Evolutionary conservation across 1,140 invertebrate species (phyloP), one percentile per base, ranked within the genome.

Genomic region (Whitmania pigra): DNA sequence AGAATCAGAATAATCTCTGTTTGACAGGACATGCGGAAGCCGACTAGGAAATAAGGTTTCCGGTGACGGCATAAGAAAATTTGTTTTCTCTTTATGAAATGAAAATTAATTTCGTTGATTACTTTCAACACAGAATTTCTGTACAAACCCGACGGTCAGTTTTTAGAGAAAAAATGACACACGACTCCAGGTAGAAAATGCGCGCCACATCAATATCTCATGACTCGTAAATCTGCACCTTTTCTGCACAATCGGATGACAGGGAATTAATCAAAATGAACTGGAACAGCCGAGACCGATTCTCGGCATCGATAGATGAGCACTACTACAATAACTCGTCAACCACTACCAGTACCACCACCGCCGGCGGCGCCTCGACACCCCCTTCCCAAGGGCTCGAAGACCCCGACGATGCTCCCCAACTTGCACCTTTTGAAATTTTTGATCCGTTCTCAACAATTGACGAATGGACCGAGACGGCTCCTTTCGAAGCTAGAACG

Each of bases 381-480:
- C 22, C 11, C 11, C 22, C 29, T 13, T 13, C 57, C 11, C 29
- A 1, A n/a, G 57, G 11, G 9, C 22, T 7, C 11, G 18, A 25
- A 1, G 11, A 63, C 3, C 11, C 22, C 29, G 11, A 15, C 57
- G 22, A 31, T 20, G 29, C 2, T 11, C 9, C 9, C 29, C 22
- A 63, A 22, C 11, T 20, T 25, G 1, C 22, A 6, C 29, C 11
- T 6, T 20, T 31, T 7, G 22, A 63, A 63, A 63, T 63, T 25
- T 63, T 63, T n/a, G 57, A 63, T 31, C 57, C 57, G 22, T 63
- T 63, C 15, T 22, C 57, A 13, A 63, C 57, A 63, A 63, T 63
- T 15, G 7, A 31, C 57, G 57, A 22, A 63, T 63, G 57, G 57
- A 63, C 29, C 11, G 57, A 63, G 22, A 31, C 29, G 57, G 4